Evolutionary conservation across 2,113 vertebrate species (phyloP).

Genomic region (Oceanodroma tethys): DNA sequence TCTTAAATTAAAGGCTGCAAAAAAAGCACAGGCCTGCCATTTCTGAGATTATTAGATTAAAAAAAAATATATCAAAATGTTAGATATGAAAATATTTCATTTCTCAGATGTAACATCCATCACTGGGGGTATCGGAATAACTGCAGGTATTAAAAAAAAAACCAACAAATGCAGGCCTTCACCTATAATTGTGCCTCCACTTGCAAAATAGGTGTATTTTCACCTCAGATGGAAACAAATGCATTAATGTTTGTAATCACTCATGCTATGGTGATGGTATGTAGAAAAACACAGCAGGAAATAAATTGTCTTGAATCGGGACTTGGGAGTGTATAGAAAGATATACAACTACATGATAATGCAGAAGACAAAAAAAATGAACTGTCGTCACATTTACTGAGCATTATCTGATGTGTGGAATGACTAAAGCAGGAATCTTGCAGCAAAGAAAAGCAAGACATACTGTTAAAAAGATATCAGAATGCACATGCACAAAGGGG

Average conservation of each 20-base stretch:
- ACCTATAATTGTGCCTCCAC: background rate
- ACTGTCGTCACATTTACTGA: background rate
- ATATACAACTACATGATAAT: background rate
- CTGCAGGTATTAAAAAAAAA: background rate
- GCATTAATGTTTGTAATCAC: background rate
- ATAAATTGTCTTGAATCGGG: background rate
- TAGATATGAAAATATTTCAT: background rate
- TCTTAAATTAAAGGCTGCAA: background rate
- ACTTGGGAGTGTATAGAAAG: background rate
- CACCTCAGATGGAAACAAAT: background rate
- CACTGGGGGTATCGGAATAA: background rate
- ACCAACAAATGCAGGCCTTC: background rate
- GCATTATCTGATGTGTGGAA: background rate
- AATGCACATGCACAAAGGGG: constrained; percentile 55
- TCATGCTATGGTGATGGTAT: background rate
- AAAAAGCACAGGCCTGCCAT: background rate
- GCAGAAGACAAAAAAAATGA: background rate
- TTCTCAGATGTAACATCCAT: background rate
- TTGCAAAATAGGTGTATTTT: background rate
- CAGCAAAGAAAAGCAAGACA: constrained; percentile 7
- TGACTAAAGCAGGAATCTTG: constrained; percentile 19
- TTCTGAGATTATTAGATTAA: background rate
- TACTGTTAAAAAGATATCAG: background rate
- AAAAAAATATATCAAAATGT: background rate
- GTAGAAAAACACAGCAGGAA: background rate